These are phyloP conservation scores for Penaeus monodon DNA, from an alignment of 2,888 invertebrate genomes.

Conservation along the genomic window DNA sequence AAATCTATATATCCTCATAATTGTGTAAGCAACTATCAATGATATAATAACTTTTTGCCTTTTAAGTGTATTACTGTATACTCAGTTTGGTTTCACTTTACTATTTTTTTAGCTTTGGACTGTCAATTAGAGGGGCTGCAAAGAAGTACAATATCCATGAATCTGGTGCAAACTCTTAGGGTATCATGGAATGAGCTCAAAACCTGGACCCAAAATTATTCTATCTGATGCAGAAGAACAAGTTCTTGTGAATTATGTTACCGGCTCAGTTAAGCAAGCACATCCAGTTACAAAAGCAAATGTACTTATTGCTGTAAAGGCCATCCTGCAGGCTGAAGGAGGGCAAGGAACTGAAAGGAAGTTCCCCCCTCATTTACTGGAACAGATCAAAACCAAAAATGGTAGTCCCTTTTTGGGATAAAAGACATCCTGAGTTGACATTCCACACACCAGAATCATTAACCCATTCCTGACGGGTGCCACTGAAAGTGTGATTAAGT, in stretches of 20 bases:
- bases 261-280: neutral
- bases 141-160: too few species aligned
- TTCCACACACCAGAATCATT: neutral
- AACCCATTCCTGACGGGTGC: too few species aligned
- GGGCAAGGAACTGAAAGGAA: neutral
- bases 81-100: too few species aligned
- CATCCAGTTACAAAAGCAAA: neutral
- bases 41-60: too few species aligned
- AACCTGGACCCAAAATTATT: neutral
- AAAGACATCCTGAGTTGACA: slow-evolving; percentile 1
- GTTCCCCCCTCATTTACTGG: neutral
- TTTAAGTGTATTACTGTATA: too few species aligned
- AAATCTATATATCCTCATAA: too few species aligned
- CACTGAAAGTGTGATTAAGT: too few species aligned
- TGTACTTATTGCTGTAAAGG: neutral
- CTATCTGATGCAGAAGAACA: neutral
- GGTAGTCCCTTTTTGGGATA: neutral
- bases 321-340: neutral
- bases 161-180: too few species aligned
- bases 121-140: too few species aligned
- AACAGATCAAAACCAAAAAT: neutral
- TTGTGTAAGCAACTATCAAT: too few species aligned
- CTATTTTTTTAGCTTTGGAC: too few species aligned
- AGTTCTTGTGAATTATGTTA: neutral
- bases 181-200: too few species aligned